These are phyloP conservation scores for Ecliptopera silaceata DNA, from an alignment of 2,888 invertebrate species.

Conservation along the genomic window DNA sequence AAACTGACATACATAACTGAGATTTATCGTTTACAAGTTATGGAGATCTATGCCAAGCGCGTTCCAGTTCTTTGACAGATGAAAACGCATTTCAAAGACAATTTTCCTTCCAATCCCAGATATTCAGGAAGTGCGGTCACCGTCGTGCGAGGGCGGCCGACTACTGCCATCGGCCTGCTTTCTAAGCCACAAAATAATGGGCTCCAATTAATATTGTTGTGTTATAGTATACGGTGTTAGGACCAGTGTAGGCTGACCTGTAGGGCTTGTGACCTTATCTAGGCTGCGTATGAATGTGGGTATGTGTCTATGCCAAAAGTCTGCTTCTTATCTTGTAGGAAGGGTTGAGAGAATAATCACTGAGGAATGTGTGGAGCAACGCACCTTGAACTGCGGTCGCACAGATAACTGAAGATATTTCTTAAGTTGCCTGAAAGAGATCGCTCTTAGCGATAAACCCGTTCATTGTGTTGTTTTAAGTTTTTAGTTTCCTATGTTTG, in stretches of 20 bases:
- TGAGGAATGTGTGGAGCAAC: neutral
- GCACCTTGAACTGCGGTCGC: too few relatives aligned
- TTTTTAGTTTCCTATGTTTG: too few relatives aligned
- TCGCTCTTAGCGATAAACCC: too few relatives aligned
- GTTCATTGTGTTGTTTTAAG: too few relatives aligned
- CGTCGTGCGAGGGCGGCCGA: constrained; percentile 54
- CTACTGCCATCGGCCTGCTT: constrained; percentile 65
- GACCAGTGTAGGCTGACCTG: constrained; percentile 27
- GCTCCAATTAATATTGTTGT: constrained; percentile 63
- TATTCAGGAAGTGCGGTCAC: constrained; percentile 41
- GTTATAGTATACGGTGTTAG: constrained; percentile 27
- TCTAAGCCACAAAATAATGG: constrained; percentile 71
- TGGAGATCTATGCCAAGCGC: constrained; percentile 25
- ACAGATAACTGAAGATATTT: too few relatives aligned
- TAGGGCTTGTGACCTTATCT: constrained; percentile 16
- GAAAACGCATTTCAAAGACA: constrained; percentile 12
- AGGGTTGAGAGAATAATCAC: neutral
- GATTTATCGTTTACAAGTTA: constrained; percentile 23
- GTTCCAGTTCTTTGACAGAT: constrained; percentile 24
- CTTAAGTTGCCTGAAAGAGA: too few relatives aligned
- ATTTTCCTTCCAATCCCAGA: constrained; percentile 10
- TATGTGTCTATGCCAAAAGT: constrained; percentile 23
- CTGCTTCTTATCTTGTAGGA: constrained; percentile 7
- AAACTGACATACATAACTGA: constrained; percentile 19
- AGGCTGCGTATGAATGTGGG: constrained; percentile 18